phyloP scores from a whole-genome alignment of 2,113 vertebrate species.

The Sula dactylatra region DNA sequence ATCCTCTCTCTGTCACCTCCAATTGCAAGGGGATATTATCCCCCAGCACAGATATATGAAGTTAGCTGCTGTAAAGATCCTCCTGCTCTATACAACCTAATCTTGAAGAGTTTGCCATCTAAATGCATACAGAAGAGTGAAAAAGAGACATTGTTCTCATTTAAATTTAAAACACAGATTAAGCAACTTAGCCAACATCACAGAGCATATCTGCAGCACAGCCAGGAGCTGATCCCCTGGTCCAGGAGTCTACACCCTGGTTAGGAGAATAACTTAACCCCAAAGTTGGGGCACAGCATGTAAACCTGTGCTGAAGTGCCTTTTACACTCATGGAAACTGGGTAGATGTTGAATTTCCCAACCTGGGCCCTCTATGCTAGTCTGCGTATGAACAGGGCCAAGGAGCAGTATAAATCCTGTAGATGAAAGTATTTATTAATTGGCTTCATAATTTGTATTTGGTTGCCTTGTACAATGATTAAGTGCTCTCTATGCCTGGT shows the following conservation, averaged over 20 bases:
- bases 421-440: slow-evolving; percentile 33
- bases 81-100: not conserved
- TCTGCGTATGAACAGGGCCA: not conserved
- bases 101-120: not conserved
- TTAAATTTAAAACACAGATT: not conserved
- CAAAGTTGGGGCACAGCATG: not conserved
- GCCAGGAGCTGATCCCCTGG: not conserved
- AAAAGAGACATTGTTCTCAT: not conserved
- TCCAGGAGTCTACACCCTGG: not conserved
- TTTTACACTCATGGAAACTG: not conserved
- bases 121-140: not conserved
- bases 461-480: slow-evolving; percentile 7
- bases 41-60: not conserved
- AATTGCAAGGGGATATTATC: not conserved
- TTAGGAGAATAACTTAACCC: not conserved
- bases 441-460: slow-evolving; percentile 21
- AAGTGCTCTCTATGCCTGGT: slow-evolving; percentile 14
- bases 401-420: not conserved
- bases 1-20: not conserved
- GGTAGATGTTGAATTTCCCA: not conserved
- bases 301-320: not conserved
- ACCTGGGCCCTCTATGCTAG: not conserved
- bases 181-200: not conserved
- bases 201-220: not conserved
- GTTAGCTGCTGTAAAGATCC: not conserved